A percentile compares a stretch with the other conserved stretches of the same genome.
Conservation (phyloP, 2,888 invertebrate species). For the Oscheius myriophilus region DNA sequence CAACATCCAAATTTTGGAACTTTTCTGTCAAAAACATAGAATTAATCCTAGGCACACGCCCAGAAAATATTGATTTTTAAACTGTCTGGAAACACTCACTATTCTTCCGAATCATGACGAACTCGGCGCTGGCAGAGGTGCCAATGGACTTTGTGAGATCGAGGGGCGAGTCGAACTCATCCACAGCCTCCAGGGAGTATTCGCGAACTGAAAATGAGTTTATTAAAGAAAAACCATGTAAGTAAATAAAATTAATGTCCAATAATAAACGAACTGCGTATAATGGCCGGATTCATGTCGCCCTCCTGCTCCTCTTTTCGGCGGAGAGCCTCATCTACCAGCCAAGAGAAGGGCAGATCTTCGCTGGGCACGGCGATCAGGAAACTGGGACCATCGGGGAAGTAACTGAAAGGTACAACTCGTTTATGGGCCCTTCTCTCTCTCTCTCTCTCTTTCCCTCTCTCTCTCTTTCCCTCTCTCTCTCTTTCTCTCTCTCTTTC, state of each 20-base stretch:
- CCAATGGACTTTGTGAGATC: conserved; percentile 43
- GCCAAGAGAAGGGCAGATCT: conserved; percentile 45
- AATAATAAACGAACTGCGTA: conserved; percentile 7
- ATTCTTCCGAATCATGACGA: conserved; percentile 54
- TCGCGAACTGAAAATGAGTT: conserved; percentile 35
- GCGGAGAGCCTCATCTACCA: conserved; percentile 40
- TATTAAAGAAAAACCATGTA: not conserved
- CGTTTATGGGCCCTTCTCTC: not conserved
- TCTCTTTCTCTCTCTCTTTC: too few species aligned
- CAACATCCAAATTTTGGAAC: too few species aligned
- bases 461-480: not conserved
- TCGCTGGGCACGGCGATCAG: conserved; percentile 41
- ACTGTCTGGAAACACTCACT: conserved; percentile 27
- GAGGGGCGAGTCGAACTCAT: conserved; percentile 40
- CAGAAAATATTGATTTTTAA: too few species aligned
- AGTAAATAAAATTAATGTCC: not conserved
- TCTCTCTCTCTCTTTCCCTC: not conserved
- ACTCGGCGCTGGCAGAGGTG: conserved; percentile 37
- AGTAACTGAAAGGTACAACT: conserved; percentile 20
- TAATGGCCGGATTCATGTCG: conserved; percentile 4
- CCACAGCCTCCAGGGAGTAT: conserved; percentile 48
- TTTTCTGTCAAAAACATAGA: too few species aligned
- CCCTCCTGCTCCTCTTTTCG: conserved; percentile 27
- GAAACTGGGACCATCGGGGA: conserved; percentile 34
- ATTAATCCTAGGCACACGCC: too few species aligned